Evolutionary conservation across 1,140 invertebrate genomes (phyloP), one percentile per base, ranked within the genome.

Genomic region (Pteromalus puparum): DNA sequence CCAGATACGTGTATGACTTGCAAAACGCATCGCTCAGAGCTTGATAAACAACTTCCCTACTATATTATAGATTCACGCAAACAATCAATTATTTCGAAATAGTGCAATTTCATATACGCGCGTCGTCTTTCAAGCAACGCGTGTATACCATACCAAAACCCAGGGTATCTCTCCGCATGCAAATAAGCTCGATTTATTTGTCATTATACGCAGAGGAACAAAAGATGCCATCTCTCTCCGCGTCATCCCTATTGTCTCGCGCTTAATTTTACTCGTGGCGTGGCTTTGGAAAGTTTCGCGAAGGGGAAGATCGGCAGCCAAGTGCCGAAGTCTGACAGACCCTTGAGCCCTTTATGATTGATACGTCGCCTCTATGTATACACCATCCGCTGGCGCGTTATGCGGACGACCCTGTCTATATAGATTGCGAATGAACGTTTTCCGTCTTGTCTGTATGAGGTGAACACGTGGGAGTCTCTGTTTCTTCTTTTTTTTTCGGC

Each of bases 301-400:
- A 48, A 78, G 34, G 76, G 46, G 53, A 80, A 86, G 86, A 74
- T 80, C 81, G 30, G 28, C n/a, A 61, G 26, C 46, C 24, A 42
- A 75, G 73, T 75, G 80, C 82, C 72, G 18, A 48, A 76, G 65
- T 79, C 77, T 88, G 88, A 89, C 88, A 88, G 87, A 67, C 61
- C 42, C 82, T 70, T 89, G 86, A 89, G 86, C 88, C 88, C 38
- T 76, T 85, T 85, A 89, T 89, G 88, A 89, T 89, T 89, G 88
- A 89, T 89, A 89, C 87, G 83, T 85, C 85, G 70, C 85, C 73
- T 77, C 81, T 80, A n/a, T 61, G 10, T 42, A 34, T 42, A 42
- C 7, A 61, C 53, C 53, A n/a, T 2, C 78, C 87, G 84, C 87
- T 84, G 68, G 67, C 74, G 42, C 84, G 77, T 61, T 72, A 18